Percentiles rank a stretch among this genome's conserved stretches.
Evolutionary conservation across 1,140 invertebrate genomes (phyloP).

Genomic region (Coptotermes formosanus): DNA sequence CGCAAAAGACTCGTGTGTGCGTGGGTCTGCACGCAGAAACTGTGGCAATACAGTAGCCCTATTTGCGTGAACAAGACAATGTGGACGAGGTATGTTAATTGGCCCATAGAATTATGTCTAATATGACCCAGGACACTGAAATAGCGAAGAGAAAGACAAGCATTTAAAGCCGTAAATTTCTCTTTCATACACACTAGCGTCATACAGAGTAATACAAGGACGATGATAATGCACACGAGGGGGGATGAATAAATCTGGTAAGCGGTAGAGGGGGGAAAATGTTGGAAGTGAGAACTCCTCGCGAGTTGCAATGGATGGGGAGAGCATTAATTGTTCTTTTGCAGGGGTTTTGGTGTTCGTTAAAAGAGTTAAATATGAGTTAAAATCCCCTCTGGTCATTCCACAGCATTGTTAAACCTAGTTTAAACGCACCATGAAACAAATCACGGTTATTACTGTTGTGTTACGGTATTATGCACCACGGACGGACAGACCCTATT

Average conservation of each 20-base stretch:
- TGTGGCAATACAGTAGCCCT: neutral
- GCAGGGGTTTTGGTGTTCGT: neutral
- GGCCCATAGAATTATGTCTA: neutral
- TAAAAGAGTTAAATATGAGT: neutral
- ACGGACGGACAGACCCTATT: neutral
- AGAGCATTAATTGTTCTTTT: neutral
- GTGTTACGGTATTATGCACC: neutral
- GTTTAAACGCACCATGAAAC: constrained; percentile 10
- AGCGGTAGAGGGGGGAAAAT: neutral
- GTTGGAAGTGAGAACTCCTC: neutral
- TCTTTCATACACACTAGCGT: neutral
- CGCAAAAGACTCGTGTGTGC: neutral
- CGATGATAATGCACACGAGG: neutral
- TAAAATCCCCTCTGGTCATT: constrained; percentile 6
- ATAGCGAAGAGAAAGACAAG: neutral
- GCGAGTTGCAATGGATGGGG: no score
- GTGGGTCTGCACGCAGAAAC: neutral
- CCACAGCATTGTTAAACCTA: neutral
- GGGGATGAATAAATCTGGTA: neutral
- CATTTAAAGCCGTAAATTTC: constrained; percentile 8
- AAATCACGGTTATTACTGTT: neutral
- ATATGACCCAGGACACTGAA: neutral
- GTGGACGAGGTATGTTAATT: constrained; percentile 2
- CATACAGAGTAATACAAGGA: neutral
- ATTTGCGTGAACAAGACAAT: neutral